A percentile compares a stretch with the other conserved stretches of the same genome.
Conservation (phyloP, 2,888 invertebrate genomes). For the Stomorhina lunata region DNA sequence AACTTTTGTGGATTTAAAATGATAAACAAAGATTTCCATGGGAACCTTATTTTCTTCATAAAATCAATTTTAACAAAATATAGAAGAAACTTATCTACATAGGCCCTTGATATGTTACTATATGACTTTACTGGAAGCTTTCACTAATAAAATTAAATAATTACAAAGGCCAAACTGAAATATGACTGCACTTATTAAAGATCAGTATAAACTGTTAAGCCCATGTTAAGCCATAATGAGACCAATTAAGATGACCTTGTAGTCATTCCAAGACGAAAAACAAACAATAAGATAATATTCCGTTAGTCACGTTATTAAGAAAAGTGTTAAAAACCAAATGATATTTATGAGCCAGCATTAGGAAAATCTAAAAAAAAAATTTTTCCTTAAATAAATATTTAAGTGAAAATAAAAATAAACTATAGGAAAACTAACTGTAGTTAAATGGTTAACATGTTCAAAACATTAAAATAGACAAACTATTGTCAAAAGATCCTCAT, state of each 20-base stretch:
- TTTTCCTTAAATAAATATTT: conserved; percentile 1
- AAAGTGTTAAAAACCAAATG: conserved; percentile 42
- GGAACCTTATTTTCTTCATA: no score
- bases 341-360: background rate
- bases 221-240: background rate
- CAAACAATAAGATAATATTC: conserved; percentile 36
- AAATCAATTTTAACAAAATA: no score
- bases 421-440: background rate
- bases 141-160: no score
- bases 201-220: background rate
- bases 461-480: conserved; percentile 47
- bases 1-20: no score
- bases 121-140: no score
- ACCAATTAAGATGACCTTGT: conserved; percentile 58
- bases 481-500: conserved; percentile 49
- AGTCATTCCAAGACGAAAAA: background rate
- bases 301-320: conserved; percentile 54
- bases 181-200: background rate
- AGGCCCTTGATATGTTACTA: no score
- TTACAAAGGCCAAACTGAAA: background rate
- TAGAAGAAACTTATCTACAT: no score
- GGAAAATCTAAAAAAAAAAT: background rate
- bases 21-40: no score
- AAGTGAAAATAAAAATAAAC: background rate
- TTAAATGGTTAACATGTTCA: background rate